phyloP scores from a whole-genome alignment of 1,140 invertebrate genomes.

The Anoplolepis gracilipes region DNA sequence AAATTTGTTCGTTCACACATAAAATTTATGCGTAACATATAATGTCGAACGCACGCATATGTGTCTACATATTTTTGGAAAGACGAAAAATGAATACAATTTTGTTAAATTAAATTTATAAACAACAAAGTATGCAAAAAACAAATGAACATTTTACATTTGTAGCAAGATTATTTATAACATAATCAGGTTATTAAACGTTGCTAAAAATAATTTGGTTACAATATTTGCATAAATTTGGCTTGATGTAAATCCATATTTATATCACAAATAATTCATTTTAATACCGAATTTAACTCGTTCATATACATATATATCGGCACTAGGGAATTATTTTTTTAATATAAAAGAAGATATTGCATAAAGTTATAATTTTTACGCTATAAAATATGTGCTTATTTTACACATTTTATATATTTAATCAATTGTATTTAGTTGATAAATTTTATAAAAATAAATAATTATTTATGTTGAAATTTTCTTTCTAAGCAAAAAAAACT shows the following conservation, averaged over 20 bases:
- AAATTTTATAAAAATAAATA: neutral
- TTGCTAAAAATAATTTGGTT: constrained; percentile 39
- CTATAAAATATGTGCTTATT: constrained; percentile 3
- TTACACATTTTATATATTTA: neutral
- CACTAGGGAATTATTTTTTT: constrained; percentile 5
- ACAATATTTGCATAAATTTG: constrained; percentile 18
- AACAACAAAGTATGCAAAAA: neutral
- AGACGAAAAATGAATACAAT: neutral
- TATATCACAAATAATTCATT: constrained; percentile 38
- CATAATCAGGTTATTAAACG: constrained; percentile 22
- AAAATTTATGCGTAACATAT: neutral
- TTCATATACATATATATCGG: constrained; percentile 11
- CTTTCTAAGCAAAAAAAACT: neutral
- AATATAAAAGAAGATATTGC: neutral
- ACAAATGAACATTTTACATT: neutral
- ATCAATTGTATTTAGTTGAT: neutral
- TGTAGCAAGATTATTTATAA: constrained; percentile 28
- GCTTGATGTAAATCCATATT: constrained; percentile 18
- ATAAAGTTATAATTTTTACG: constrained; percentile 17
- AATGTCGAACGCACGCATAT: neutral
- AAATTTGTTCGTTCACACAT: neutral
- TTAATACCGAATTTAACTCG: constrained; percentile 34
- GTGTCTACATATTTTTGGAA: neutral
- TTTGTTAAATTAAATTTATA: constrained; percentile 9
- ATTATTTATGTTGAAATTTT: neutral